Base-by-base conservation (phyloP, 2,797 vertebrate genomes). In the Parambassis ranga region DNA sequence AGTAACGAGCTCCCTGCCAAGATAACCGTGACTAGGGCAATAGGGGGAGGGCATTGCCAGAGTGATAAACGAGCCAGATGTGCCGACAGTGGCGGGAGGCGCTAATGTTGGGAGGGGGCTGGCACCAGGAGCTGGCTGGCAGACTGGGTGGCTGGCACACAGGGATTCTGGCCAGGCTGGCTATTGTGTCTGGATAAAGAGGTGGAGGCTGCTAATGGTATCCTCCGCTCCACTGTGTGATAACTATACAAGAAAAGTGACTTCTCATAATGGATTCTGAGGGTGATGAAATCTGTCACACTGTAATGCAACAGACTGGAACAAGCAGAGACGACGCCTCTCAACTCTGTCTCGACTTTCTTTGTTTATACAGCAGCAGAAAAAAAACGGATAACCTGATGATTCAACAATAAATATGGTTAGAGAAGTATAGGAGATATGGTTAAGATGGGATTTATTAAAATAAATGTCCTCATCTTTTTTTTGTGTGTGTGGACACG, bases 41-140 rank as follows among this genome's bases (percentile, higher is more conserved):
- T 7, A 71, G 60, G 77, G 77, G 57, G 71, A 73, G 77, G 73
- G 74, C 87, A 88, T 14, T 63, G 78, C 79, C 71, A 66, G 51
- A 65, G 73, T 83, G 91, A 93, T 91, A 92, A 91, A 92, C 23
- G 67, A 79, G 70, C 84, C 88, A 92, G 89, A 91, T 91, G 90
- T 87, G 81, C 65, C 32, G 55, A 50, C 24, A 42, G 67, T 27
- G 55, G 56, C 16, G 37, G 30, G 37, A 19, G 53, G n/a, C 0
- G 14, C 23, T 13, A n/a, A n/a, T n/a, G n/a, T n/a, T n/a, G n/a
- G 22, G 31, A 9, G 4, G 39, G 43, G 8, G 30, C 28, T 84
- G 82, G 74, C 78, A 81, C 56, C 13, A 4, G 48, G 20, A 55
- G 35, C 57, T 28, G 27, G 44, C 33, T 2, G 58, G 65, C 68